Evolutionary conservation across 1,140 invertebrate genomes (phyloP), one percentile per base, ranked within the genome.

Genomic region (Drosophila elegans): DNA sequence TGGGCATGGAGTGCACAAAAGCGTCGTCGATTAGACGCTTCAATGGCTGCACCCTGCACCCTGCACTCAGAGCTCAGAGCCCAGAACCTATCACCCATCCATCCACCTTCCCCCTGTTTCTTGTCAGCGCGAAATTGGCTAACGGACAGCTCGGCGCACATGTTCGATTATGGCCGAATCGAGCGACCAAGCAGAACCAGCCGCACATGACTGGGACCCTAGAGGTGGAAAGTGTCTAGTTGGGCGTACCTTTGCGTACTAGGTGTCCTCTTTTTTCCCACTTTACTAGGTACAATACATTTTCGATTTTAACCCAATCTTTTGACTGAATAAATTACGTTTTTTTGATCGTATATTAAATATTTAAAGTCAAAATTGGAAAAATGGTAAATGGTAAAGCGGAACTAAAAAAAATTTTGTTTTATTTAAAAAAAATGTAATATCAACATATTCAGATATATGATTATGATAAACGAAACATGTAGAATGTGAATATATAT

Each of bases 141-240:
- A 68, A 60, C 60, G 59, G 76, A 64, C 56, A 76, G 55, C 46
- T 66, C 29, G 46, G 38, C 55, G 62, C 84, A 89, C 77, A 89
- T 89, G 85, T 89, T 90, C 85, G 80, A 84, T 88, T 89, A 90
- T 84, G 85, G 74, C 54, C 55, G 68, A 78, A 88, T 66, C 29
- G 74, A 49, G 73, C 77, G 84, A 84, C 84, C 84, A 76, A 89
- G 77, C 85, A 84, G 84, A 89, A 89, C 85, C 74, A 64, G 16
- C 72, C 32, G 64, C 64, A 52, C 64, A 67, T 68, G 64, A 68
- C 64, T 46, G 52, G 64, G 62, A 49, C 46, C 46, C 34, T 44
- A 41, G 36, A 29, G 51, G 27, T 55, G 34, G 27, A 16, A 32
- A 38, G 61, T 36, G 36, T 16, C 9, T 11, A 10, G 29, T 3